phyloP scores from a whole-genome alignment of 53 echinoderm and acorn worm genomes.

The Antedon mediterranea region DNA sequence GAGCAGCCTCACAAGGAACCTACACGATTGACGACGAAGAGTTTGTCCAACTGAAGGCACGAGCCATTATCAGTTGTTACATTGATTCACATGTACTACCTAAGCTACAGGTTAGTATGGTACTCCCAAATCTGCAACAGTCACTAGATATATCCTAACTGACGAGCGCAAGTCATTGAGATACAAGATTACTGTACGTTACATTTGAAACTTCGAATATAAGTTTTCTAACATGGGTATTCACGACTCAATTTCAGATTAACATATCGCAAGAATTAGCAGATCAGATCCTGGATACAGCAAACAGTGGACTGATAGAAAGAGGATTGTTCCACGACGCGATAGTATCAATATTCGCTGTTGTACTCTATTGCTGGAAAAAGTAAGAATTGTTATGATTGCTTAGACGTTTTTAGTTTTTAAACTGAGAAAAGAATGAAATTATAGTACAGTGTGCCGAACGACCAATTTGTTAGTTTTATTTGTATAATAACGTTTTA shows the following conservation, averaged over 20 bases:
- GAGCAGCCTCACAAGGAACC: conserved; percentile 71
- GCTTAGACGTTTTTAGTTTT: too few relatives aligned
- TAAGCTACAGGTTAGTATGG: conserved; percentile 69
- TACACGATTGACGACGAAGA: conserved; percentile 89
- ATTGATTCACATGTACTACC: conserved; percentile 80
- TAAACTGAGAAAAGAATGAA: too few relatives aligned
- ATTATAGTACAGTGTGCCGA: too few relatives aligned
- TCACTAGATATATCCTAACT: too few relatives aligned
- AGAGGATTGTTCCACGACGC: conserved; percentile 91
- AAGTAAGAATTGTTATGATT: conserved; percentile 37
- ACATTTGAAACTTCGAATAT: too few relatives aligned
- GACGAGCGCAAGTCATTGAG: too few relatives aligned
- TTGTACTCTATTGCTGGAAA: conserved; percentile 89
- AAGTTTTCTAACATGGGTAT: too few relatives aligned
- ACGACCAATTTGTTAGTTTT: too few relatives aligned
- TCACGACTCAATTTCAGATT: conserved; percentile 40
- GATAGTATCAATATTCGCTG: conserved; percentile 65
- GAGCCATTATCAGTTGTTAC: conserved; percentile 74
- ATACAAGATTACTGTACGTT: too few relatives aligned
- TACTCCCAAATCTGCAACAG: too few relatives aligned
- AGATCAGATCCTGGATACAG: conserved; percentile 65
- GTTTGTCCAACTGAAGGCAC: conserved; percentile 80
- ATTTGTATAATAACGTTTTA: too few relatives aligned
- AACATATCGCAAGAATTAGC: conserved; percentile 83
- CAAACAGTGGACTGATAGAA: conserved; percentile 65